Base-by-base conservation (phyloP, 2,888 invertebrate genomes). In the Merodon equestris region DNA sequence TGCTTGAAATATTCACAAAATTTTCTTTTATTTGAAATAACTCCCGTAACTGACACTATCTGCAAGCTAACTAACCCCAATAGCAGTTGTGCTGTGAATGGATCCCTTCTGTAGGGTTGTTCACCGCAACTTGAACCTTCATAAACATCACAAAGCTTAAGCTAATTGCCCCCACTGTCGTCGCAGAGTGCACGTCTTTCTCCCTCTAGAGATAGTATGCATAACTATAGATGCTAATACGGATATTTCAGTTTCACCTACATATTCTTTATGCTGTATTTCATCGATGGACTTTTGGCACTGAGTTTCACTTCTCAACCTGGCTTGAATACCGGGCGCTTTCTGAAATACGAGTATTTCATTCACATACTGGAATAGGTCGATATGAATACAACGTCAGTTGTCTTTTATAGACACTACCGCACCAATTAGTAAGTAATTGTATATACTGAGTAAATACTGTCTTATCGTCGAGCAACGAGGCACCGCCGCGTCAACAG, bases 41-140 rank as follows among this genome's bases (percentile, higher is more conserved):
- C 75, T 64, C 38, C 75, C 75, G 75, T 64, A 64, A 63, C 71
- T 63, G 64, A 71, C 58, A 71, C 75, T 63, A 75, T 51, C 51
- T 36, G 51, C 63, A 64, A 71, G 58, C 64, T 71, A 15, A 75
- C 75, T 75, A 64, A 71, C 42, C 58, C 27, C 27, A 7, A 17
- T 36, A 58, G 42, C 15, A 57, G 51, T 34, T 10, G 51, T 13
- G 42, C 15, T 70, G 63, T 75, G 53, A 63, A 34, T 13, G 45
- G 36, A 17, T 47, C 70, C 47, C 42, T 63, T 57, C 34, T 51
- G 10, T 57, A 27, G 58, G 54, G 54, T 58, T n/a, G 68, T 40
- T 63, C 53, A 63, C 14, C 53, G 53, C 71, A 71, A 53, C 17
- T 58, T 53, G 36, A 42, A 71, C 70, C 53, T 71, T 75, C 53